Percentiles rank a stretch among this genome's conserved stretches.
These are phyloP conservation scores for Apostichopus californicus DNA, from an alignment of 35 echinoderm and acorn worm species.

Conservation along the genomic window DNA sequence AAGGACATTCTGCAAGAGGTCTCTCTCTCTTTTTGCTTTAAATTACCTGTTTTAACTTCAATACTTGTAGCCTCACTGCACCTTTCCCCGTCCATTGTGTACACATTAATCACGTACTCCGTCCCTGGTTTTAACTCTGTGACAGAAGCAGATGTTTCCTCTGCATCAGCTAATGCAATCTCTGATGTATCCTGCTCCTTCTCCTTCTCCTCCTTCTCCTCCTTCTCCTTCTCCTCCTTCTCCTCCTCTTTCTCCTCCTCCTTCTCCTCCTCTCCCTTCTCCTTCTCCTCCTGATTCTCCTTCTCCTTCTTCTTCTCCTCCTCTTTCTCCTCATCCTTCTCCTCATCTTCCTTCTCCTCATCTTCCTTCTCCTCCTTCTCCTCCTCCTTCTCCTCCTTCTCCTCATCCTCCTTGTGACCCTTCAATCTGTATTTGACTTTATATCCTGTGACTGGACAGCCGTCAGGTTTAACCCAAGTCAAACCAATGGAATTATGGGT, in stretches of 20 bases:
- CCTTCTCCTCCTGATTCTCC: too few relatives aligned
- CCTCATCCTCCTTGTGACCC: background rate
- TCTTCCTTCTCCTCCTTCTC: background rate
- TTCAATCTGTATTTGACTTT: slow-evolving; percentile 2
- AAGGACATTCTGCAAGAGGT: too few relatives aligned
- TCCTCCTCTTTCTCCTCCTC: too few relatives aligned
- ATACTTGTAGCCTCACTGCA: slow-evolving; percentile 59
- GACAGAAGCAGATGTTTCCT: slow-evolving; percentile 47
- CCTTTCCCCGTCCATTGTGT: slow-evolving; percentile 67
- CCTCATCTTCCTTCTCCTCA: background rate
- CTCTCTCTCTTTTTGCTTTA: too few relatives aligned
- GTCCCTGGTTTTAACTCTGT: slow-evolving; percentile 49
- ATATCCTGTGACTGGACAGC: slow-evolving; percentile 7
- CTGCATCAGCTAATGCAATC: slow-evolving; percentile 41
- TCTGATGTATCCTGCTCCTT: background rate
- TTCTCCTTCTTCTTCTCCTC: too few relatives aligned
- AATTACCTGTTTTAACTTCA: slow-evolving; percentile 59
- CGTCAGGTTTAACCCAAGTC: slow-evolving; percentile 31
- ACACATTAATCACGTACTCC: slow-evolving; percentile 66
- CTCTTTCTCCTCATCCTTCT: too few relatives aligned
- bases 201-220: too few relatives aligned
- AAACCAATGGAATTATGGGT: slow-evolving; percentile 9
- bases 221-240: too few relatives aligned
- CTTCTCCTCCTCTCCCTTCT: too few relatives aligned
- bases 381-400: background rate